Percentiles rank a stretch among this genome's conserved stretches.
These are phyloP conservation scores for Trichogramma evanescens DNA, from an alignment of 2,888 invertebrate species.

Conservation along the genomic window DNA sequence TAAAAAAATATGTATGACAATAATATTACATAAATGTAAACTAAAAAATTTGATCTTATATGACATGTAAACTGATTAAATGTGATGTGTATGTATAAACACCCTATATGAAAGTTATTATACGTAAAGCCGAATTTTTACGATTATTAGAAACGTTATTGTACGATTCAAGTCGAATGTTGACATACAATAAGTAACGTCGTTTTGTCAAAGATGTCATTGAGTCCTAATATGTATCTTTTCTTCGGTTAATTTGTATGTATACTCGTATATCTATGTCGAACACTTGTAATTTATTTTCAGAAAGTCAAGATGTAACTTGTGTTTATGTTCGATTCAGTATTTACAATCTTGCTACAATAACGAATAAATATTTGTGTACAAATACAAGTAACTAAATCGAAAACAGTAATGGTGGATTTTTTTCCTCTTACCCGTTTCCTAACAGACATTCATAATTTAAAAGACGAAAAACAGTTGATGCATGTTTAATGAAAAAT, in stretches of 20 bases:
- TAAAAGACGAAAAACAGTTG: neutral
- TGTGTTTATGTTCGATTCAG: constrained; percentile 38
- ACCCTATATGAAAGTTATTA: too few species aligned
- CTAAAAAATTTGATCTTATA: too few species aligned
- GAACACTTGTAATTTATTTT: neutral
- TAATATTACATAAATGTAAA: too few species aligned
- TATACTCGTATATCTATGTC: neutral
- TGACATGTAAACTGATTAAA: too few species aligned
- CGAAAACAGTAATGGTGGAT: too few species aligned
- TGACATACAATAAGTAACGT: neutral
- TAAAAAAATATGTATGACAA: too few species aligned
- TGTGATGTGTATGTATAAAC: too few species aligned
- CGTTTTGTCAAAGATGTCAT: too few species aligned
- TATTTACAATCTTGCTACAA: constrained; percentile 39
- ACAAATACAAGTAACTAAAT: constrained; percentile 35
- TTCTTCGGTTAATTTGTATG: neutral
- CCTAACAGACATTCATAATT: too few species aligned
- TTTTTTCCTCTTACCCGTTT: too few species aligned
- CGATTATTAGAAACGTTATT: too few species aligned
- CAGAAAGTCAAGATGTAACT: constrained; percentile 21
- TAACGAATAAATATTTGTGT: constrained; percentile 30
- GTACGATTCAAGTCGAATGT: neutral
- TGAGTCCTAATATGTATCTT: neutral
- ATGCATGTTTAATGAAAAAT: constrained; percentile 41
- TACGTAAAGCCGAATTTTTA: too few species aligned